These are phyloP conservation scores for Corapipo altera DNA, from an alignment of 2,113 vertebrate species.

Conservation along the genomic window DNA sequence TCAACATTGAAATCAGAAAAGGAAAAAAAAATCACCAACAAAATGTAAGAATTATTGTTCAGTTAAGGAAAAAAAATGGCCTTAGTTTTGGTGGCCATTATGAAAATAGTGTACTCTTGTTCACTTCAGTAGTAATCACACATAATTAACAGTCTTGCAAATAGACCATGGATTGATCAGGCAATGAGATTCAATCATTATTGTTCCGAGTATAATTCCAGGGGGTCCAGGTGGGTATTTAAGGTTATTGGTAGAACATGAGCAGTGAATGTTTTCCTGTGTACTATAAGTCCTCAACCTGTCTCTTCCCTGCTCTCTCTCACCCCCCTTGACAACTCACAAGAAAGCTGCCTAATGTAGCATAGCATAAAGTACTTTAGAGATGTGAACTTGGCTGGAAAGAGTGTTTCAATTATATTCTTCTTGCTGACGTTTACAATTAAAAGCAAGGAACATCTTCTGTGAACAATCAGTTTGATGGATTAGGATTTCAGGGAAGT, in stretches of 20 bases:
- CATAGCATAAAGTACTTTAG: not conserved
- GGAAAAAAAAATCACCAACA: not conserved
- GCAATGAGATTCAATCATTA: not conserved
- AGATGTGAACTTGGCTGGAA: not conserved
- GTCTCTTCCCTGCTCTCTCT: not conserved
- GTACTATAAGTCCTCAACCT: not conserved
- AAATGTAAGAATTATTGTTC: not conserved
- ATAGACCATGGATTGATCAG: not conserved
- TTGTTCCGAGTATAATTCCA: not conserved
- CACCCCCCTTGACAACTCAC: not conserved
- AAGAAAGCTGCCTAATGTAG: conserved; percentile 1
- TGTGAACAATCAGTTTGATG: conserved; percentile 5
- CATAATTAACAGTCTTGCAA: not conserved
- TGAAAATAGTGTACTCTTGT: not conserved
- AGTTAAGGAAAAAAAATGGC: not conserved
- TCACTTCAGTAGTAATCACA: not conserved
- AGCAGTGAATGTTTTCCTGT: not conserved
- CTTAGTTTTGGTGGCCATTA: not conserved
- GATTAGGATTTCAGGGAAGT: not conserved
- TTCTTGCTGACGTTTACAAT: conserved; percentile 1
- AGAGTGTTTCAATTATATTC: conserved; percentile 19
- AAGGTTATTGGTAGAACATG: not conserved
- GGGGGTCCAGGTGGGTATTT: not conserved
- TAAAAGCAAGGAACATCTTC: conserved; percentile 5
- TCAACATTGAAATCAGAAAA: not conserved